Evolutionary conservation across 2,797 vertebrate genomes (phyloP), one percentile per base, ranked within the genome.

Genomic region (Darevskia nairensis): DNA sequence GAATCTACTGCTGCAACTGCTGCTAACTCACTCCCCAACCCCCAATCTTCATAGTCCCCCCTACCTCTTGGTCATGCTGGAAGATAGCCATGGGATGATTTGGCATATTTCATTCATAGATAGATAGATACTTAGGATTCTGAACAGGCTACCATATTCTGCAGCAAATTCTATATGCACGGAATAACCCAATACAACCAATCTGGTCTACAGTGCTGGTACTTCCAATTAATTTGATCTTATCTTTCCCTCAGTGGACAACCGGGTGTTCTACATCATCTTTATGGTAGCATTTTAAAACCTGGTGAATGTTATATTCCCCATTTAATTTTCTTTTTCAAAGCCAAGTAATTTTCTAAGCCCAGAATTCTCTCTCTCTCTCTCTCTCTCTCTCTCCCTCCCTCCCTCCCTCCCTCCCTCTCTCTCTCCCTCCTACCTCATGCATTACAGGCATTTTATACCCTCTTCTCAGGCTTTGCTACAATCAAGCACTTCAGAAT

Each of bases 321-420:
- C 6, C 46, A 39, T 75, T 82, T 82, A 32, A 35, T 76, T 55
- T 82, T 27, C 21, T 50, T 74, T 80, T 61, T 77, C 9, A 6
- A 13, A 15, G 61, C 35, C 71, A 82, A 55, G 68, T 84, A 59
- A 55, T 79, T 88, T 88, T 72, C 79, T 44, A 87, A 19, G 68
- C 32, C 75, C 11, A 46, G 35, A 35, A 35, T 35, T 35, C 35
- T 35, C 35, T 35, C 35, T 35, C 35, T 35, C 35, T 35, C 35
- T 25, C 35, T 35, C 35, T 39, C 66, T 68, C 1, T 68, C 66
- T 23, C 66, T 41, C 50, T n/a, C n/a, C 4, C 19, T 59, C 35
- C 17, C 35, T 35, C 35, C 29, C 66, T 68, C 1, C 27, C 66
- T 8, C 66, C 17, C 35, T 35, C 35, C 29, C 66, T 68, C 1